These are phyloP conservation scores for Engraulis encrasicolus DNA, from an alignment of 2,113 vertebrate genomes.

Conservation along the genomic window DNA sequence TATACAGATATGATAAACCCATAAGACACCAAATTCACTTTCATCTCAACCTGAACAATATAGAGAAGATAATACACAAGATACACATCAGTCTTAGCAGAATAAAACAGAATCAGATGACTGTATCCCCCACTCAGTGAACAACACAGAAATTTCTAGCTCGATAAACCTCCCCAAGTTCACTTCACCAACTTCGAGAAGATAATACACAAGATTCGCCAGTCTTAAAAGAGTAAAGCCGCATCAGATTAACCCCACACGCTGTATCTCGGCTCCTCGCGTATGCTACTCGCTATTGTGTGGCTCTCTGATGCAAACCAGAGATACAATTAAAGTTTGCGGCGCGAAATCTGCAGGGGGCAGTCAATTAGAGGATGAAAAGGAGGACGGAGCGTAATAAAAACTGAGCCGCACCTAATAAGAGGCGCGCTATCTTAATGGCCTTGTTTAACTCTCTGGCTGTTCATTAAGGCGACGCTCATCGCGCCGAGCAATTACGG, in stretches of 20 bases:
- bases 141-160: background rate
- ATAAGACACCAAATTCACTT: no score
- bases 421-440: conserved; percentile 45
- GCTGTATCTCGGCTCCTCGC: background rate
- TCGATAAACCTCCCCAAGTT: background rate
- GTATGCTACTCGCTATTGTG: background rate
- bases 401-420: conserved; percentile 29
- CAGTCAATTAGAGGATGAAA: conserved; percentile 23
- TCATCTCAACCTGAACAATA: no score
- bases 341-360: conserved; percentile 16
- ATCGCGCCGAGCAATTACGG: conserved; percentile 51
- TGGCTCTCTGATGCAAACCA: background rate
- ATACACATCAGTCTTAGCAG: no score
- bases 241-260: background rate
- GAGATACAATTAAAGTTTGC: conserved; percentile 22
- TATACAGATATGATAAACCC: no score
- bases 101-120: no score
- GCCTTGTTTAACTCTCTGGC: conserved; percentile 40
- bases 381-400: conserved; percentile 43
- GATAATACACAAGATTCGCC: background rate
- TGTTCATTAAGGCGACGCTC: conserved; percentile 47
- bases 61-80: no score
- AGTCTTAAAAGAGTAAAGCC: background rate
- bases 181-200: background rate
- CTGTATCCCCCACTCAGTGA: background rate